Evolutionary conservation across 2,888 invertebrate genomes (phyloP).

Genomic region (Papilio elwesi): DNA sequence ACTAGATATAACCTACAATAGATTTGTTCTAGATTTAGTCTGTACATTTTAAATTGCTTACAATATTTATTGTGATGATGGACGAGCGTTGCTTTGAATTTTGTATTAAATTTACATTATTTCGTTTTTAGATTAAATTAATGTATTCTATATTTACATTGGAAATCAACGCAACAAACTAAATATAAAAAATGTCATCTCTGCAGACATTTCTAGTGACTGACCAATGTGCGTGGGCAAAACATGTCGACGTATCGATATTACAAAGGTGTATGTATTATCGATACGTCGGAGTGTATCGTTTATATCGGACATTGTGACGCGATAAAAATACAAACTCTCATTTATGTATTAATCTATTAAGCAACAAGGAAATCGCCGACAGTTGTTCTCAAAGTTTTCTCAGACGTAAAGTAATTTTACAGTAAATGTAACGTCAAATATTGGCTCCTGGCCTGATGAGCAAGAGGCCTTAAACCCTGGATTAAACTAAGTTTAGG

Average conservation of each 20-base stretch:
- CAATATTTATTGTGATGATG: neutral
- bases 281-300: too few relatives aligned
- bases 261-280: too few relatives aligned
- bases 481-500: too few relatives aligned
- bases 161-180: neutral
- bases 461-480: too few relatives aligned
- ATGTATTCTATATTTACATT: neutral
- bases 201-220: slow-evolving; percentile 10
- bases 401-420: too few relatives aligned
- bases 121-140: neutral
- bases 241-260: neutral
- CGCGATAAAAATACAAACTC: too few relatives aligned
- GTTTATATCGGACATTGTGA: too few relatives aligned
- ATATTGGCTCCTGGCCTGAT: too few relatives aligned
- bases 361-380: too few relatives aligned
- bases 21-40: neutral
- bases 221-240: neutral
- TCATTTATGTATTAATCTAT: too few relatives aligned
- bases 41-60: neutral
- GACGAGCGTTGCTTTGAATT: neutral
- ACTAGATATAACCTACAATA: neutral
- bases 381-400: too few relatives aligned
- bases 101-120: neutral
- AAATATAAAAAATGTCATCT: slow-evolving; percentile 1
- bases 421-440: too few relatives aligned